These are phyloP conservation scores for Drosophila eugracilis DNA, from an alignment of 1,140 invertebrate species.

Conservation along the genomic window DNA sequence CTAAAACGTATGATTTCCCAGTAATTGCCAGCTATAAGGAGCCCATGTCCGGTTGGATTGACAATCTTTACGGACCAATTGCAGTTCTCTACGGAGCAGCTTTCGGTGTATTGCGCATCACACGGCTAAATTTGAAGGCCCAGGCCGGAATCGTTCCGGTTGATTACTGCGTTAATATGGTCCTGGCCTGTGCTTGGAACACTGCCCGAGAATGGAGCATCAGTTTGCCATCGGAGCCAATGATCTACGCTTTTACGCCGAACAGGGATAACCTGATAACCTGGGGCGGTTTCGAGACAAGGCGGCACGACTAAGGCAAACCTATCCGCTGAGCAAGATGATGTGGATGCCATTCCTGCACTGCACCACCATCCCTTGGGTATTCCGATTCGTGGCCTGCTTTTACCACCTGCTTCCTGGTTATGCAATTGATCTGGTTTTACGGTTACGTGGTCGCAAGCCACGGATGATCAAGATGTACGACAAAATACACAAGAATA, in stretches of 20 bases:
- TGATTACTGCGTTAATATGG: slow-evolving; percentile 91
- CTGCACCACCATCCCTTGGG: slow-evolving; percentile 75
- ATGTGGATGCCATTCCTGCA: slow-evolving; percentile 86
- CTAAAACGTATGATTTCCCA: slow-evolving; percentile 56
- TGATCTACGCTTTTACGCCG: slow-evolving; percentile 90
- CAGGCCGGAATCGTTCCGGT: slow-evolving; percentile 93
- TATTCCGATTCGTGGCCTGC: slow-evolving; percentile 84
- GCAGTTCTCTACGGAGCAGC: slow-evolving; percentile 89
- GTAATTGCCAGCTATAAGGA: slow-evolving; percentile 93
- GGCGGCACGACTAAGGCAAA: slow-evolving; percentile 57
- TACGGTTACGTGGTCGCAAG: slow-evolving; percentile 81
- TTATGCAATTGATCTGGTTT: slow-evolving; percentile 85
- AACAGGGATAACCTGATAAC: slow-evolving; percentile 87
- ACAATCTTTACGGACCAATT: slow-evolving; percentile 95
- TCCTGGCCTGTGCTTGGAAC: slow-evolving; percentile 88
- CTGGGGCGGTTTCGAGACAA: slow-evolving; percentile 87
- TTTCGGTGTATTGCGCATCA: slow-evolving; percentile 89
- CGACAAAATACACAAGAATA: slow-evolving; percentile 89
- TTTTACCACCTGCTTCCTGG: slow-evolving; percentile 87
- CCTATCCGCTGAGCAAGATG: slow-evolving; percentile 78
- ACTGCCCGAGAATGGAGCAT: slow-evolving; percentile 24
- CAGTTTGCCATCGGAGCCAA: slow-evolving; percentile 10
- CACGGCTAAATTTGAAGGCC: slow-evolving; percentile 85
- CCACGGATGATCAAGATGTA: slow-evolving; percentile 88
- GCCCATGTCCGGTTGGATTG: slow-evolving; percentile 91